Evolutionary conservation across 2,888 invertebrate species (phyloP).

Genomic region (Galerucella calmariensis): DNA sequence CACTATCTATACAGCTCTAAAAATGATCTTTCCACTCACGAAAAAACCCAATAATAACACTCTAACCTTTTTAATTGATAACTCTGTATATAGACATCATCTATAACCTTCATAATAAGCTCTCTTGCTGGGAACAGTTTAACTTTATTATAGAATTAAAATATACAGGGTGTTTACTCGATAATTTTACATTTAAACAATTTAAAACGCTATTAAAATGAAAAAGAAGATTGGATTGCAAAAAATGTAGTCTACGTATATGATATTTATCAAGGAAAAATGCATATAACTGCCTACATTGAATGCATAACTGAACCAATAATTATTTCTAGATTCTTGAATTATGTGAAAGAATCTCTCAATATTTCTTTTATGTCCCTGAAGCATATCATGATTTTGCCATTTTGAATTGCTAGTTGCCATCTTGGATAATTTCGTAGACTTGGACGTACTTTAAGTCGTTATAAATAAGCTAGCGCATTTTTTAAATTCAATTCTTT

Average conservation of each 20-base stretch:
- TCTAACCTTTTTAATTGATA: too few relatives aligned
- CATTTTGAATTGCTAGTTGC: constrained; percentile 1
- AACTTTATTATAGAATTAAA: too few relatives aligned
- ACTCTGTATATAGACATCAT: too few relatives aligned
- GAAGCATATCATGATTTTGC: constrained; percentile 17
- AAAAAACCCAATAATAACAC: too few relatives aligned
- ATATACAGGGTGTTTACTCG: too few relatives aligned
- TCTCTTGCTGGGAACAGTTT: too few relatives aligned
- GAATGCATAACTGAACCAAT: constrained; percentile 14
- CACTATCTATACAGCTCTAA: too few relatives aligned
- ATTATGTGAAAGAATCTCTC: constrained; percentile 18
- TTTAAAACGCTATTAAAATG: not conserved
- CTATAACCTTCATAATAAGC: too few relatives aligned
- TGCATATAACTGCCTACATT: constrained; percentile 10
- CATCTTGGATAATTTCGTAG: constrained; percentile 10
- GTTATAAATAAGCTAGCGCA: not conserved
- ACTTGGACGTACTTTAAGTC: not conserved
- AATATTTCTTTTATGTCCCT: constrained; percentile 14
- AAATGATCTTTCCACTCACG: too few relatives aligned
- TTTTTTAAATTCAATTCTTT: not conserved
- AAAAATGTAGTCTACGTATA: constrained; percentile 1
- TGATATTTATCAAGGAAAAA: constrained; percentile 12
- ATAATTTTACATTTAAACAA: not conserved
- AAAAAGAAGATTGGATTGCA: not conserved
- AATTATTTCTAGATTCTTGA: constrained; percentile 23